Conservation (phyloP, 2,113 vertebrate genomes). For the Lagenorhynchus albirostris region DNA sequence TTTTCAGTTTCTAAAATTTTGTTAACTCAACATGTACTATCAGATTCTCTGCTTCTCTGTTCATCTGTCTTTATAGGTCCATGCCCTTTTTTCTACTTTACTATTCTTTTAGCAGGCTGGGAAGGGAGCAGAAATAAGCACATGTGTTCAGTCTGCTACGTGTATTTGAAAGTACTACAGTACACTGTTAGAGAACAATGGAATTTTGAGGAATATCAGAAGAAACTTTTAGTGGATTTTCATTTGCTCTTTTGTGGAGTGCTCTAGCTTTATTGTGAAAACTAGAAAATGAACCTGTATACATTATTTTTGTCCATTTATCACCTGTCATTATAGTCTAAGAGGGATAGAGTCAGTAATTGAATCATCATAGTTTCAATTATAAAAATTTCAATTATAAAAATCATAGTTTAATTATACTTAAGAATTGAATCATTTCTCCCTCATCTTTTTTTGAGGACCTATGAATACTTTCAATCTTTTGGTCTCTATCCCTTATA, state of each 20-base stretch:
- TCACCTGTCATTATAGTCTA: neutral
- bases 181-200: neutral
- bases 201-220: neutral
- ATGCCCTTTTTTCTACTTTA: neutral
- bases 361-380: neutral
- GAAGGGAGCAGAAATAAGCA: neutral
- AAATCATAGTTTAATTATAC: neutral
- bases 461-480: neutral
- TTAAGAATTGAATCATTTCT: neutral
- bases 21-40: neutral
- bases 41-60: neutral
- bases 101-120: neutral
- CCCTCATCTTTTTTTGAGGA: neutral
- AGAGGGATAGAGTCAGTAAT: neutral
- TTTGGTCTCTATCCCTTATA: neutral
- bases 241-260: neutral
- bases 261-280: neutral
- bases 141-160: neutral
- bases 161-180: neutral
- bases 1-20: neutral
- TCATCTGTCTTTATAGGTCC: neutral
- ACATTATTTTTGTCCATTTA: neutral
- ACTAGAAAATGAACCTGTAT: conserved; percentile 17
- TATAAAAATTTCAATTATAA: too few relatives aligned
- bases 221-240: neutral